These are phyloP conservation scores for Blastomussa wellsi DNA, from an alignment of 92 coral and sea anemone species.

Conservation along the genomic window DNA sequence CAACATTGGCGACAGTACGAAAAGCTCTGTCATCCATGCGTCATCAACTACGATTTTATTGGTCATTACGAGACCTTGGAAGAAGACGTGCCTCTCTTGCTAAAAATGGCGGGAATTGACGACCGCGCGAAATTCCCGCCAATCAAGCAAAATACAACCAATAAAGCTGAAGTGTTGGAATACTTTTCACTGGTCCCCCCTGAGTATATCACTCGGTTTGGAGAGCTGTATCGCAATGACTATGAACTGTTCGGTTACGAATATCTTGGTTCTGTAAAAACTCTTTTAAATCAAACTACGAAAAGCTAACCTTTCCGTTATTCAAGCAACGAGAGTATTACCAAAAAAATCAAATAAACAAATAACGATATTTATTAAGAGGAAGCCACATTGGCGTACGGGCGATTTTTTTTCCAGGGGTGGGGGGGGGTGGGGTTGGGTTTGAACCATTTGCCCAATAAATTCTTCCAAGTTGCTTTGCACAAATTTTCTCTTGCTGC, in stretches of 20 bases:
- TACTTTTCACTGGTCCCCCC: constrained; percentile 17
- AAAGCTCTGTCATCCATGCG: constrained; percentile 4
- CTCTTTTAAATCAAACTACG: not conserved
- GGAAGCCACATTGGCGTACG: too few species aligned
- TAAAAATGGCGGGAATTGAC: constrained; percentile 16
- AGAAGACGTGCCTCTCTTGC: not conserved
- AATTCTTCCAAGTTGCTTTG: too few species aligned
- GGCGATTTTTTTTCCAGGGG: too few species aligned
- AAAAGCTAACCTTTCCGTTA: too few species aligned
- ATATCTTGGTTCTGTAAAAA: not conserved
- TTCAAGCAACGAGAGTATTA: too few species aligned
- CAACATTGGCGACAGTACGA: constrained; percentile 11
- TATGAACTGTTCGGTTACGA: constrained; percentile 9
- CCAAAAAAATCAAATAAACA: too few species aligned
- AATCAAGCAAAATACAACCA: too few species aligned
- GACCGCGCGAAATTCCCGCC: too few species aligned
- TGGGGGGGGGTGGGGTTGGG: too few species aligned
- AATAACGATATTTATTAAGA: too few species aligned
- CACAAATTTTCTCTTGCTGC: too few species aligned
- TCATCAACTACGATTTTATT: constrained; percentile 6
- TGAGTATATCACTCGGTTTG: not conserved
- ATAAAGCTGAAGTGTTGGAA: not conserved
- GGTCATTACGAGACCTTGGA: constrained; percentile 7
- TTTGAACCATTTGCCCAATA: too few species aligned
- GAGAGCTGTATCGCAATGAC: constrained; percentile 17